Percentiles rank a stretch among this genome's conserved stretches.
These are phyloP conservation scores for Catharus bicknelli DNA, from an alignment of 2,113 vertebrate species.

Conservation along the genomic window DNA sequence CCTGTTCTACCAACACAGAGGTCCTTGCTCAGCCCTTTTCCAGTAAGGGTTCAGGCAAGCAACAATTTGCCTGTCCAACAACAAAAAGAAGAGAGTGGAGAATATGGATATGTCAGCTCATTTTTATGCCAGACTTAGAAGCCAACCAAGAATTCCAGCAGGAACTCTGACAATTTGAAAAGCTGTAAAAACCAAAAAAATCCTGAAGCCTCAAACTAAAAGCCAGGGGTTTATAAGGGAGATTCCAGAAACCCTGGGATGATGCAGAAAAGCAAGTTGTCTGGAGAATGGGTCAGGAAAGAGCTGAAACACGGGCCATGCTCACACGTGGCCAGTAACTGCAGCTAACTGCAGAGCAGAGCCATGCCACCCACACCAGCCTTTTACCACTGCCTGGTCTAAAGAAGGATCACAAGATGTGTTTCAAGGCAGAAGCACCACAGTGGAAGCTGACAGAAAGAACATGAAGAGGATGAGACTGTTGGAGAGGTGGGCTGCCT, in stretches of 20 bases:
- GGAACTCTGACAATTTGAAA: not conserved
- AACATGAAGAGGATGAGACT: not conserved
- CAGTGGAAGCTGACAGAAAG: not conserved
- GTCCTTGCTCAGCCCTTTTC: not conserved
- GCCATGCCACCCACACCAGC: not conserved
- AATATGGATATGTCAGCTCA: not conserved
- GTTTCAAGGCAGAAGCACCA: not conserved
- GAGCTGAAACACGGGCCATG: not conserved
- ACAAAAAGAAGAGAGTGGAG: not conserved
- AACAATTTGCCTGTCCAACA: not conserved
- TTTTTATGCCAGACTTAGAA: not conserved
- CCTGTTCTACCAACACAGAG: not conserved
- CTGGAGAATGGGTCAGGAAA: not conserved
- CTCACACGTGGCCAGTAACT: accelerated
- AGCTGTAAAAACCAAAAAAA: not conserved
- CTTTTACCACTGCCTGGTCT: not conserved
- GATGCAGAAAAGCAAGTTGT: not conserved
- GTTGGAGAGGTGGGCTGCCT: not conserved
- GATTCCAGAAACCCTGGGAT: not conserved
- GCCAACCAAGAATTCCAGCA: not conserved
- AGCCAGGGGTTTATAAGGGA: not conserved
- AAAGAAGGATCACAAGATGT: not conserved
- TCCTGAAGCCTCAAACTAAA: not conserved
- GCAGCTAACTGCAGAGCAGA: not conserved
- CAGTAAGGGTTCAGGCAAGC: not conserved